Conservation (phyloP, 2,113 vertebrate species). For the Callionymus lyra region DNA sequence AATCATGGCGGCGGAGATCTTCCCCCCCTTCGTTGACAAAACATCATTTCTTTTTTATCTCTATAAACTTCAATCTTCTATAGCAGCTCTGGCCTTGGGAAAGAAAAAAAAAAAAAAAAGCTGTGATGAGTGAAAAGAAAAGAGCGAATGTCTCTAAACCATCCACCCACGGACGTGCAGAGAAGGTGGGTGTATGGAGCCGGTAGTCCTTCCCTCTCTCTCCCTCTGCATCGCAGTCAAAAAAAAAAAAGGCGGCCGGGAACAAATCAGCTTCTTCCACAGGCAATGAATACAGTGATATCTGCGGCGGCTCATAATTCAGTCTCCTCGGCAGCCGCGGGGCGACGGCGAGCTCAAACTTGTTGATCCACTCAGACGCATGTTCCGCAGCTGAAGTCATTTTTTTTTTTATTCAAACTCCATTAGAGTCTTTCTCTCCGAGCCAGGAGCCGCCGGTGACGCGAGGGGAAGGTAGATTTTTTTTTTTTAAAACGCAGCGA, state of each 20-base stretch:
- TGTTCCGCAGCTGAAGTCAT: constrained; percentile 36
- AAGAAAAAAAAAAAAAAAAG: constrained; percentile 32
- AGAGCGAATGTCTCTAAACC: constrained; percentile 55
- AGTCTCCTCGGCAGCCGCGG: constrained; percentile 31
- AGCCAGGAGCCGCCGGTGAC: constrained; percentile 12
- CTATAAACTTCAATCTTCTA: constrained; percentile 8
- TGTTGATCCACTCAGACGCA: constrained; percentile 47
- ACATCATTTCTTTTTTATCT: not conserved
- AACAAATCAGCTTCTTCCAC: constrained; percentile 54
- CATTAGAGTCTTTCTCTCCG: constrained; percentile 35
- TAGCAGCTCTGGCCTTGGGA: constrained; percentile 17
- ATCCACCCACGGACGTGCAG: constrained; percentile 61
- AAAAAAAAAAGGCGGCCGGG: constrained; percentile 31
- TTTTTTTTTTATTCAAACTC: too few relatives aligned
- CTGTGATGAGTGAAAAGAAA: constrained; percentile 50
- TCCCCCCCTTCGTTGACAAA: constrained; percentile 8
- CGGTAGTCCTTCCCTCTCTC: constrained; percentile 37
- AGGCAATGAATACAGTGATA: constrained; percentile 49
- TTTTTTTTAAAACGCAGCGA: too few relatives aligned
- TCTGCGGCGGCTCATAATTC: constrained; percentile 51
- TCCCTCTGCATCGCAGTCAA: constrained; percentile 55
- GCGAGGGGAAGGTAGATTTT: constrained; percentile 6
- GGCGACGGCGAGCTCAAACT: constrained; percentile 37
- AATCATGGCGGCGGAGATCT: constrained; percentile 57
- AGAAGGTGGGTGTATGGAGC: constrained; percentile 67